Percentiles rank a stretch among this genome's conserved stretches.
phyloP scores from a whole-genome alignment of 2,888 invertebrate species.

The Lottia gigantea region DNA sequence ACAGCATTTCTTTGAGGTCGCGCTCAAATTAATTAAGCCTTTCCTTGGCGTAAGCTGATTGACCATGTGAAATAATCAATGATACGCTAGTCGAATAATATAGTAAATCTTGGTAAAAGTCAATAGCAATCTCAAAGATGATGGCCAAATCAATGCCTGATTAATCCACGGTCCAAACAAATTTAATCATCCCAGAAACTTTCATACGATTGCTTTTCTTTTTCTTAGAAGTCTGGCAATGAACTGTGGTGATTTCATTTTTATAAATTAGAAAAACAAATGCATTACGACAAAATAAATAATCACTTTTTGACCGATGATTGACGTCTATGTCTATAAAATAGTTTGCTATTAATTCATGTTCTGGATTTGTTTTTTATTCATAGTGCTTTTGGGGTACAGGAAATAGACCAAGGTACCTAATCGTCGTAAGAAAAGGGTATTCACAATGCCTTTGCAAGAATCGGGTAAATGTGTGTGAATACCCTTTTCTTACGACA shows the following conservation, averaged over 20 bases:
- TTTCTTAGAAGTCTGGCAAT: slow-evolving; percentile 8
- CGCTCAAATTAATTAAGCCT: slow-evolving; percentile 24
- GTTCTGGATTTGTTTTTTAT: too few relatives aligned
- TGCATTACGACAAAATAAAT: too few relatives aligned
- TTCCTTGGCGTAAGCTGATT: slow-evolving; percentile 18
- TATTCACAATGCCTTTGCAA: too few relatives aligned
- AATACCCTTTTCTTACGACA: too few relatives aligned
- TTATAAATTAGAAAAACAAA: too few relatives aligned
- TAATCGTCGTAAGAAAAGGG: too few relatives aligned
- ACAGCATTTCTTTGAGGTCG: slow-evolving; percentile 17
- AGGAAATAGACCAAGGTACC: too few relatives aligned
- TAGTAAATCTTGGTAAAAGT: slow-evolving; percentile 23
- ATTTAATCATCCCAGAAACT: slow-evolving; percentile 15
- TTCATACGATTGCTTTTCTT: neutral
- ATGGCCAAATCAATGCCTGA: slow-evolving; percentile 19
- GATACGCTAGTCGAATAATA: slow-evolving; percentile 17
- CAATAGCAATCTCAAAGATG: slow-evolving; percentile 20
- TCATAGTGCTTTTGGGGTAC: too few relatives aligned
- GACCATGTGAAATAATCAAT: slow-evolving; percentile 21
- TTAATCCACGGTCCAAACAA: slow-evolving; percentile 16
- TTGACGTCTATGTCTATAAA: too few relatives aligned
- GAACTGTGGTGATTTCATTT: neutral
- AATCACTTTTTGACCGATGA: too few relatives aligned
- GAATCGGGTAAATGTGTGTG: too few relatives aligned
- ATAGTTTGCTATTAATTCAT: too few relatives aligned